Evolutionary conservation across 2,888 invertebrate genomes (phyloP), one percentile per base, ranked within the genome.

Genomic region (Idaea straminata): DNA sequence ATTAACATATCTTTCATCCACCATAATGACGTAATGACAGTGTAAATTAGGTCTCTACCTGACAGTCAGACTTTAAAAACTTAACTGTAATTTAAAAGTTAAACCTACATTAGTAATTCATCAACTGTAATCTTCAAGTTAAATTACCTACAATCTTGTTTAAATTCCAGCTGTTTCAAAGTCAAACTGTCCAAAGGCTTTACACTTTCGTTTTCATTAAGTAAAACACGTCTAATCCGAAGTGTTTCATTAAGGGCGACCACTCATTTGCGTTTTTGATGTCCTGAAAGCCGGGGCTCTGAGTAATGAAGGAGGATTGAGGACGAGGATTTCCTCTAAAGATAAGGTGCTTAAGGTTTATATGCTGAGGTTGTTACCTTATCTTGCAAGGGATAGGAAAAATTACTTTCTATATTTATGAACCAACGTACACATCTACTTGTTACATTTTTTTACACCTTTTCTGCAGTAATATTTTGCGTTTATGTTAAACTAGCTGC

Each of bases 201-300:
- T 65, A 69, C 66, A 69, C 72, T 73, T 70, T 72, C 67, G 66
- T 68, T 73, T 73, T 73, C 73, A 73, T 72, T 73, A 72, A 67
- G 67, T 69, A 73, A 73, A 73, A 73, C 73, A 72, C 69, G 69
- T 73, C 66, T 72, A 72, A 72, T 72, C 73, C 73, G 62, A 69
- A 73, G 73, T 68, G 70, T 71, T 73, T 73, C 73, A 72, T 72
- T 73, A 73, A 62, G 65, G 66, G 34, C 65, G 66, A 69, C 73
- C 72, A 73, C 70, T 73, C 70, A 72, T 73, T 73, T 72, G 73
- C 73, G 72, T 72, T 72, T 34, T 71, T 70, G 68, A 72, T 71
- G 67, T 66, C 72, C 66, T 59, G 15, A 16, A 6, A 34, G 59
- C 25, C 25, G 10, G 34, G 59, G 59, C 13, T 47, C 47, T 47